These are phyloP conservation scores for Oxytorus armatus DNA, from an alignment of 2,888 invertebrate genomes.

Conservation along the genomic window DNA sequence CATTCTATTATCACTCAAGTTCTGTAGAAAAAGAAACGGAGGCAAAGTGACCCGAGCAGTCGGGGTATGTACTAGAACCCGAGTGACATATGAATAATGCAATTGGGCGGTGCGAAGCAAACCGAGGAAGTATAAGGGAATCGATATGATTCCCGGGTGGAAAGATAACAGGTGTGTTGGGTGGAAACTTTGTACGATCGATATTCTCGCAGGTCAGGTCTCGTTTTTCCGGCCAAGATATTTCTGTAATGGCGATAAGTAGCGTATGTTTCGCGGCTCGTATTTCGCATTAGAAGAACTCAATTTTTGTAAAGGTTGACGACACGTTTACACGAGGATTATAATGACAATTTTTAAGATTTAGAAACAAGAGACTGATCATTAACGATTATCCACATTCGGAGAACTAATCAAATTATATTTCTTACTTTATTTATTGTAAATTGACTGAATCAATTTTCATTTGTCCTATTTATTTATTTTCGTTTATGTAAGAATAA, in stretches of 20 bases:
- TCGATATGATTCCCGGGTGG: constrained; percentile 57
- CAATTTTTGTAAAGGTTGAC: no score
- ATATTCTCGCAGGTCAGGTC: constrained; percentile 54
- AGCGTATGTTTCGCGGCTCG: neutral
- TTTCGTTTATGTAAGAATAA: no score
- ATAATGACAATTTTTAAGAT: no score
- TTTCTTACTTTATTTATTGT: no score
- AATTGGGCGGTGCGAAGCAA: constrained; percentile 3
- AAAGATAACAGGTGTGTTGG: constrained; percentile 56
- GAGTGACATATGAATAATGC: constrained; percentile 50
- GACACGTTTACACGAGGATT: no score
- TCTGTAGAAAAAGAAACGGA: neutral
- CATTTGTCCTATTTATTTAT: no score
- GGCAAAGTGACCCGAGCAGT: neutral
- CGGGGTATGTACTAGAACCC: no score
- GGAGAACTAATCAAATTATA: no score
- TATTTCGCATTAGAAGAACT: no score
- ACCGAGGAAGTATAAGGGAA: constrained; percentile 26
- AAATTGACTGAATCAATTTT: neutral
- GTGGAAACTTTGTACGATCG: constrained; percentile 38
- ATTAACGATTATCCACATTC: no score
- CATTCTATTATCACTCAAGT: neutral
- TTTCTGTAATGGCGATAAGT: constrained; percentile 13
- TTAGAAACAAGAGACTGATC: no score
- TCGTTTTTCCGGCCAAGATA: constrained; percentile 12